These are phyloP conservation scores for Laspeyria flexula DNA, from an alignment of 2,888 invertebrate genomes.

Conservation along the genomic window DNA sequence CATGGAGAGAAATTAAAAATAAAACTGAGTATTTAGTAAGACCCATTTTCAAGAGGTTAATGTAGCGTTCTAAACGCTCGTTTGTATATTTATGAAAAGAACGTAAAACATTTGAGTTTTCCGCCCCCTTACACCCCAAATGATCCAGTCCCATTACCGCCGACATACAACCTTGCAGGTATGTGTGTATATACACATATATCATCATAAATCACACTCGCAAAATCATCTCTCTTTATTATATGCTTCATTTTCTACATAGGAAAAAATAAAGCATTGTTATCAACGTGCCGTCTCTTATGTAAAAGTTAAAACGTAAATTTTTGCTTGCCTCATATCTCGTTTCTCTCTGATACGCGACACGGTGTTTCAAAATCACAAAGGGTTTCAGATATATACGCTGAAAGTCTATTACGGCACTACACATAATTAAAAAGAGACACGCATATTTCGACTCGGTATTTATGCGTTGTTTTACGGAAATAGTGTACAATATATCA, in stretches of 20 bases:
- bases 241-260: conserved; percentile 16
- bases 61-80: conserved; percentile 31
- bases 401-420: conserved; percentile 31
- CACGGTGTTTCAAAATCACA: conserved; percentile 11
- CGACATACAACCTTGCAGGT: conserved; percentile 47
- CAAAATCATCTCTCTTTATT: conserved; percentile 27
- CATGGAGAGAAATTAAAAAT: no score
- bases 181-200: conserved; percentile 37
- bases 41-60: not conserved
- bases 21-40: not conserved
- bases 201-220: conserved; percentile 32
- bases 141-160: conserved; percentile 62
- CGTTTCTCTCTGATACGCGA: conserved; percentile 10
- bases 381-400: conserved; percentile 27
- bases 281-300: conserved; percentile 3
- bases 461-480: not conserved
- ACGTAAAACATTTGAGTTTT: conserved; percentile 61
- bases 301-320: conserved; percentile 1
- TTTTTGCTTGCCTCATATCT: conserved; percentile 12
- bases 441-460: not conserved
- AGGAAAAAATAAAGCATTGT: conserved; percentile 25
- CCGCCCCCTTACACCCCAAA: conserved; percentile 58
- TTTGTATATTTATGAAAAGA: conserved; percentile 48
- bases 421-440: conserved; percentile 34
- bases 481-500: no score